Conservation (phyloP, 2,113 vertebrate genomes). For the Trogon surrucura region DNA sequence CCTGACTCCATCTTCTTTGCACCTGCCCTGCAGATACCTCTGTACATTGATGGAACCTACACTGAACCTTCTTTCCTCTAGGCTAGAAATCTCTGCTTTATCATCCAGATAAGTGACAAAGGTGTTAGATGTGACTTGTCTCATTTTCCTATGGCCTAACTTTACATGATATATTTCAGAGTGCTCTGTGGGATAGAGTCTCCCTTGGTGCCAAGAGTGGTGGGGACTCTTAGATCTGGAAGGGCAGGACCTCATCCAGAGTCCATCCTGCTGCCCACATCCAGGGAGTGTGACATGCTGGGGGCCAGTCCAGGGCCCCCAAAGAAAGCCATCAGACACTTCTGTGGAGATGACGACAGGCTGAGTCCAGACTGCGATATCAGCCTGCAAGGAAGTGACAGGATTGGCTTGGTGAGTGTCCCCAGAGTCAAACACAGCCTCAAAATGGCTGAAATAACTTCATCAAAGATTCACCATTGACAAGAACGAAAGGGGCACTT, state of each 20-base stretch:
- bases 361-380: not conserved
- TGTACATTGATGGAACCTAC: not conserved
- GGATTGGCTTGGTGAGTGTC: not conserved
- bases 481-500: not conserved
- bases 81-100: not conserved
- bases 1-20: not conserved
- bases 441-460: not conserved
- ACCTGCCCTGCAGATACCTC: not conserved
- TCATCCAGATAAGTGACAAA: not conserved
- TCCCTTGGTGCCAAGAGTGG: not conserved
- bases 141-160: not conserved
- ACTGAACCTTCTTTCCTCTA: not conserved
- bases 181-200: fast-evolving
- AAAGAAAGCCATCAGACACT: not conserved
- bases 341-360: not conserved
- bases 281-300: too few species aligned
- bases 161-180: not conserved
- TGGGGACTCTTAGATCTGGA: not conserved
- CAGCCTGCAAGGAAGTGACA: not conserved
- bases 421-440: not conserved
- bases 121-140: not conserved
- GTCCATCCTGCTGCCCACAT: not conserved
- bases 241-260: not conserved
- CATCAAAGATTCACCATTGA: not conserved
- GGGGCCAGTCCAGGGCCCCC: not conserved